phyloP scores from a whole-genome alignment of 2,888 invertebrate species.

The Augochlorella aurata region DNA sequence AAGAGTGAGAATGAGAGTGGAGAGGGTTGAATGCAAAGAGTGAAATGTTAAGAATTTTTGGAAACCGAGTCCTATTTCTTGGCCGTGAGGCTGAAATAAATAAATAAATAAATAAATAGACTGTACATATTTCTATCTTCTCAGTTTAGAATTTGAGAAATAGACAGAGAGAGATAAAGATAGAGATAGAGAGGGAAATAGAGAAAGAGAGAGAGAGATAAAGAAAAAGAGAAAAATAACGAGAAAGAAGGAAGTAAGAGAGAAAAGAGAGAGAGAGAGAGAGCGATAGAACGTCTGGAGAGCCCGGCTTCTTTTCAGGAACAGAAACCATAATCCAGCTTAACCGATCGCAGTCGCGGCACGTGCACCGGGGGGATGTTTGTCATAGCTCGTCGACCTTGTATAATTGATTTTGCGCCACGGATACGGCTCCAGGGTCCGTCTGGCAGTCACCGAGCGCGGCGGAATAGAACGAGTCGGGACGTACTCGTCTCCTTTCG shows the following conservation, averaged over 20 bases:
- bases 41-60: too few relatives aligned
- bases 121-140: too few relatives aligned
- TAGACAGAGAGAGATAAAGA: too few relatives aligned
- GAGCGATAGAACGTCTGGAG: conserved; percentile 15
- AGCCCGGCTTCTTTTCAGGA: conserved; percentile 14
- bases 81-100: too few relatives aligned
- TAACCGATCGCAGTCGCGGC: conserved; percentile 66
- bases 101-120: too few relatives aligned
- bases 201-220: too few relatives aligned
- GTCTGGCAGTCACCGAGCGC: conserved; percentile 51
- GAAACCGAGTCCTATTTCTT: too few relatives aligned
- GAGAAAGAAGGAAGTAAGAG: conserved; percentile 37
- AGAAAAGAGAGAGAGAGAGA: conserved; percentile 45
- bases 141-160: too few relatives aligned
- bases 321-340: conserved; percentile 58
- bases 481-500: conserved; percentile 56
- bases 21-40: too few relatives aligned
- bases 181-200: too few relatives aligned
- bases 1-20: too few relatives aligned
- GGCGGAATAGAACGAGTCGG: conserved; percentile 39
- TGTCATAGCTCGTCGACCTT: conserved; percentile 62
- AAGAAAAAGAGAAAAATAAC: too few relatives aligned
- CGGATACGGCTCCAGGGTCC: conserved; percentile 26
- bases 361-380: conserved; percentile 65
- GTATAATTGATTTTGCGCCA: conserved; percentile 66